Evolutionary conservation across 2,888 invertebrate species (phyloP).

Genomic region (Andrena haemorrhoa): DNA sequence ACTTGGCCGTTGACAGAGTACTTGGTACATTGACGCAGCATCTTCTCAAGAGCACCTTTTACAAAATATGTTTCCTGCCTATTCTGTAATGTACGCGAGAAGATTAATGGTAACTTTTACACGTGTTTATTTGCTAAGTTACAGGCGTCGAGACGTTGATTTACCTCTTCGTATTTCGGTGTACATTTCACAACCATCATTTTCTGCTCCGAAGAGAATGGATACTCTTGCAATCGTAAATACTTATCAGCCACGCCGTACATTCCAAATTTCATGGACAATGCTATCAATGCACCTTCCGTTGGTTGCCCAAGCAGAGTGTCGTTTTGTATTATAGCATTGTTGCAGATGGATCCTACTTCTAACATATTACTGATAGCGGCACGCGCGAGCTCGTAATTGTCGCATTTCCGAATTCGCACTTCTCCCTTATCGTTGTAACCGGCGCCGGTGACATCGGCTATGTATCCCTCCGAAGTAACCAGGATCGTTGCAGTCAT

Average conservation of each 20-base stretch:
- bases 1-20: conserved; percentile 91
- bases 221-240: conserved; percentile 95
- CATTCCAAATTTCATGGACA: conserved; percentile 97
- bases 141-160: neutral
- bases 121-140: neutral
- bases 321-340: conserved; percentile 95
- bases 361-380: conserved; percentile 93
- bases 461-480: conserved; percentile 96
- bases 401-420: conserved; percentile 91
- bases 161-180: conserved; percentile 90
- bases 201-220: conserved; percentile 98
- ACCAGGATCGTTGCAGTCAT: conserved; percentile 99
- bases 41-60: conserved; percentile 97
- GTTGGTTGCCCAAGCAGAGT: conserved; percentile 97
- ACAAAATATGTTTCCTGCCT: conserved; percentile 95
- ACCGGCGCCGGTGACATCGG: conserved; percentile 96
- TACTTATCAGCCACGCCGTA: conserved; percentile 92
- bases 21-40: conserved; percentile 94
- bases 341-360: conserved; percentile 97
- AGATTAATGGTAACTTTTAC: neutral
- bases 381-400: conserved; percentile 90
- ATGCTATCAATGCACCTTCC: conserved; percentile 97
- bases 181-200: conserved; percentile 99
- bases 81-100: conserved; percentile 76
- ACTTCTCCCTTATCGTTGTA: conserved; percentile 96